phyloP scores from a whole-genome alignment of 2,888 invertebrate species.

The Acrobeloides nanus region DNA sequence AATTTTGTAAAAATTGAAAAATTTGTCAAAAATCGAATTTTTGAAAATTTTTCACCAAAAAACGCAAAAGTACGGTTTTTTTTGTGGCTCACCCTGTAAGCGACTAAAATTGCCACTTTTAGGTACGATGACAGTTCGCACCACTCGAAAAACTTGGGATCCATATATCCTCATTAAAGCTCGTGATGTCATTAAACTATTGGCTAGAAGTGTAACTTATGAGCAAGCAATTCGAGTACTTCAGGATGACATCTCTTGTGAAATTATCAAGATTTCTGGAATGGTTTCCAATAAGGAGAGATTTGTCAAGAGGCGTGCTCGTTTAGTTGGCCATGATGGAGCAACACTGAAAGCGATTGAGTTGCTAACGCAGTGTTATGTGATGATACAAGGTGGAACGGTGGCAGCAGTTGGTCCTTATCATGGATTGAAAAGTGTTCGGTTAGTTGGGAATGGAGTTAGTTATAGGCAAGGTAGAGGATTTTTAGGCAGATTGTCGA shows the following conservation, averaged over 20 bases:
- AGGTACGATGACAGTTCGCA: conserved; percentile 79
- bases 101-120: too few relatives aligned
- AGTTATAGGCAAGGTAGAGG: not conserved
- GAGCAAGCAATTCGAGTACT: conserved; percentile 72
- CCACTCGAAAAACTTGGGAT: conserved; percentile 92
- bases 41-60: too few relatives aligned
- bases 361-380: conserved; percentile 86
- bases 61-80: too few relatives aligned
- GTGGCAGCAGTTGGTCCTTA: conserved; percentile 93
- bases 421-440: conserved; percentile 65
- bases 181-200: conserved; percentile 83
- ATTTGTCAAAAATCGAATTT: too few relatives aligned
- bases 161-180: conserved; percentile 93
- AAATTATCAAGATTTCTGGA: conserved; percentile 90
- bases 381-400: conserved; percentile 79
- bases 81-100: too few relatives aligned
- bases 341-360: conserved; percentile 92
- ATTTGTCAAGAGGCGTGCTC: conserved; percentile 84
- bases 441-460: conserved; percentile 19
- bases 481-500: conserved; percentile 67
- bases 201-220: conserved; percentile 89
- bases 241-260: conserved; percentile 82
- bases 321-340: conserved; percentile 90
- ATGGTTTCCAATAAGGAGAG: conserved; percentile 70
- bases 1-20: too few relatives aligned